Base-by-base conservation (phyloP, 2,113 vertebrate species). In the Arothron firmamentum region DNA sequence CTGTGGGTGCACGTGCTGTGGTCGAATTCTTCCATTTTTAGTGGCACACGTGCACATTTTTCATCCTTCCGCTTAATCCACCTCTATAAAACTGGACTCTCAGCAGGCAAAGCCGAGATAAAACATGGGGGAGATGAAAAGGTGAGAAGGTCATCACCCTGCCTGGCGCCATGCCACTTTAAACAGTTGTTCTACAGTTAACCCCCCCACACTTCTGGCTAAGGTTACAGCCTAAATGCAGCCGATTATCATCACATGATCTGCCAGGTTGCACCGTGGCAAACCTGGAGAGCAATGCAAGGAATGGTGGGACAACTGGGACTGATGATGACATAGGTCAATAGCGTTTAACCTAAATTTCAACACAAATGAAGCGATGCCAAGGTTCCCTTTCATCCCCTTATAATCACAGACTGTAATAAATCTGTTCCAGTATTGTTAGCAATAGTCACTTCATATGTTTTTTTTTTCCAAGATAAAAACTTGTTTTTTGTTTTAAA, bases 181-280 rank as follows among this genome's bases (percentile, higher is more conserved):
- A 75, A 86, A 87, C 89, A 90, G 88, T 81, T 88, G 88, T 70
- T 88, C 75, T 77, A 54, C 60, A 67, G 75, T 83, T 89, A 88
- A 88, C 78, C 77, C 83, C 83, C 83, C 78, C 51, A 1, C 58
- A 31, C 57, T 23, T 28, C 53, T 70, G 25, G 64, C 70, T 91
- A 70, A 52, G 73, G 78, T 90, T 89, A 87, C 85, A 74, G 59
- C 59, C 55, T 28, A 23, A 77, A 85, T 78, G 67, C 70, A 59
- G 19, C 45, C 7, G 46, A 65, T 68, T 75, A 65, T 79, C 69
- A 82, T 85, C 83, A 87, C 75, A 87, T 72, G 77, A 83, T 70
- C 75, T 21, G 10, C 16, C 60, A 14, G 41, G 31, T 59, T 42
- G 38, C 53, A 34, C 31, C 2, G 10, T 18, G 4, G 51, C 31